Evolutionary conservation across 2,888 invertebrate genomes (phyloP).

Genomic region (Nematopogon swammerdamellus): DNA sequence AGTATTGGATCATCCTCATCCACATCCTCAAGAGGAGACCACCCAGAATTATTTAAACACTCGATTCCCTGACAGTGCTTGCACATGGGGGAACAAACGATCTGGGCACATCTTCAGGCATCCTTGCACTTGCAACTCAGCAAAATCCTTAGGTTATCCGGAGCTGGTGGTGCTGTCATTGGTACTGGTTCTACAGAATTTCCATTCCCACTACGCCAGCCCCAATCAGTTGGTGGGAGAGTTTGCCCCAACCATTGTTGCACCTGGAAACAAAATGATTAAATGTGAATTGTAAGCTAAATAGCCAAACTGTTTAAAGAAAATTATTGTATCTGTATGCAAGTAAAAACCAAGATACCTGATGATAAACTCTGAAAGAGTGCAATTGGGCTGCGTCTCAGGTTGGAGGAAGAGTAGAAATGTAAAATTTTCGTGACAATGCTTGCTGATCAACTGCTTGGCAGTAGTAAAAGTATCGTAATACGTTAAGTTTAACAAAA

Average conservation of each 20-base stretch:
- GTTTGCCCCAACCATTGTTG: slow-evolving; percentile 3
- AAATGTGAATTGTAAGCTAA: not conserved
- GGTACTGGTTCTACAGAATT: slow-evolving; percentile 1
- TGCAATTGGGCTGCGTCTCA: not conserved
- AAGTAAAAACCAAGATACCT: not conserved
- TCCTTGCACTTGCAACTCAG: slow-evolving; percentile 3
- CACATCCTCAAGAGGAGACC: slow-evolving; percentile 2
- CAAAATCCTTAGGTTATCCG: not conserved
- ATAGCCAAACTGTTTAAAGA: not conserved
- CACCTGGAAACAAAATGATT: slow-evolving; percentile 1
- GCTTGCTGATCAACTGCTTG: not conserved
- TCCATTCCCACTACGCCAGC: slow-evolving; percentile 2
- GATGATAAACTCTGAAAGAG: not conserved
- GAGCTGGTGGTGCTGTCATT: slow-evolving; percentile 2
- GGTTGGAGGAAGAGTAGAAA: slow-evolving; percentile 1
- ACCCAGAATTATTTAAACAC: not conserved
- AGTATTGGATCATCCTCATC: slow-evolving; percentile 1
- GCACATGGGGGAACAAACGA: slow-evolving; percentile 2
- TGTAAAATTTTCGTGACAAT: not conserved
- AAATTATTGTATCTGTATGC: not conserved
- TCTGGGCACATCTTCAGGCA: slow-evolving; percentile 1
- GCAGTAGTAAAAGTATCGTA: not conserved
- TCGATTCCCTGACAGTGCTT: slow-evolving; percentile 2
- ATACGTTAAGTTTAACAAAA: slow-evolving; percentile 1
- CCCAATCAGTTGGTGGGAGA: slow-evolving; percentile 1